phyloP scores from a whole-genome alignment of 2,888 invertebrate genomes.

The Epinotia ramella region DNA sequence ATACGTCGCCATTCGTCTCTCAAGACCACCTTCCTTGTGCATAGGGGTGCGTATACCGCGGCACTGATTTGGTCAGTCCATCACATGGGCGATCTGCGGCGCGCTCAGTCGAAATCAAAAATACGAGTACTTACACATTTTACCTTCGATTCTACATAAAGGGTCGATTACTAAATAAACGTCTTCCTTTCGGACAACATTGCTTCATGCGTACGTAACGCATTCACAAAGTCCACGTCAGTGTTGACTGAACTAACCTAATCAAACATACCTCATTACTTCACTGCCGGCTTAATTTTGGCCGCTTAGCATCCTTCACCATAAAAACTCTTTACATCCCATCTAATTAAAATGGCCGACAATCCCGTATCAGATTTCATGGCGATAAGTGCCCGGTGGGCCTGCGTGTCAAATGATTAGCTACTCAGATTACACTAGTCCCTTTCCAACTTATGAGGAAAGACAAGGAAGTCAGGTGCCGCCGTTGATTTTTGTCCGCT shows the following conservation, averaged over 20 bases:
- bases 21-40: no score
- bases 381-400: conserved; percentile 43
- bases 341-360: conserved; percentile 33
- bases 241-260: conserved; percentile 9
- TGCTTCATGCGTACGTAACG: not conserved
- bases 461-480: conserved; percentile 23
- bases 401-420: conserved; percentile 37
- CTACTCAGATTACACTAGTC: conserved; percentile 36
- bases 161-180: no score
- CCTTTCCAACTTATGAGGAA: conserved; percentile 4
- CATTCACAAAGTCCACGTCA: not conserved
- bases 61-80: no score
- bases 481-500: conserved; percentile 26
- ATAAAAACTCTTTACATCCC: conserved; percentile 10
- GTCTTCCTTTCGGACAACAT: no score
- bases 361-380: conserved; percentile 41
- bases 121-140: no score
- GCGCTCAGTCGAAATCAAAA: no score
- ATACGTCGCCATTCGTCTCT: no score
- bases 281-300: conserved; percentile 7
- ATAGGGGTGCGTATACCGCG: no score
- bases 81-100: no score
- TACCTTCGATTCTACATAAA: no score
- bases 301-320: conserved; percentile 16
- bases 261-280: conserved; percentile 30